Evolutionary conservation across 1,140 invertebrate species (phyloP).

Genomic region (Drosophila biarmipes): DNA sequence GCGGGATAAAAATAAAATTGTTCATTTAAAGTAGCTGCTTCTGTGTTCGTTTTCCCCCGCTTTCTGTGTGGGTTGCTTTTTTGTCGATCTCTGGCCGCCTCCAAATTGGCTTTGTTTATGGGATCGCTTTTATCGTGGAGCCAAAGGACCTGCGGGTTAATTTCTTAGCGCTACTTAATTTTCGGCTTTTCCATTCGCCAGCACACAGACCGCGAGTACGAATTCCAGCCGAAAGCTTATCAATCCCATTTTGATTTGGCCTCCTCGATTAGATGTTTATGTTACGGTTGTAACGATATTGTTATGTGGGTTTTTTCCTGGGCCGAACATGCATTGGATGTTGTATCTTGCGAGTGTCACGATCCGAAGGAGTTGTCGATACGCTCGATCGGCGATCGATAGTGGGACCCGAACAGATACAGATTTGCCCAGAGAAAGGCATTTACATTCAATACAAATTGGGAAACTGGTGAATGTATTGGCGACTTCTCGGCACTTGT

Average conservation of each 20-base stretch:
- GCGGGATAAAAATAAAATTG: slow-evolving; percentile 84
- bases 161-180: slow-evolving; percentile 77
- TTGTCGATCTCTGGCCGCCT: slow-evolving; percentile 45
- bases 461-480: slow-evolving; percentile 23
- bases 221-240: slow-evolving; percentile 21
- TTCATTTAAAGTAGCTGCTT: slow-evolving; percentile 84
- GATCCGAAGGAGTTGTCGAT: slow-evolving; percentile 38
- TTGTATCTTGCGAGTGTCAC: slow-evolving; percentile 41
- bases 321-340: slow-evolving; percentile 22
- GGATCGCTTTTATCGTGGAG: slow-evolving; percentile 66
- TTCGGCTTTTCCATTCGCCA: slow-evolving; percentile 14
- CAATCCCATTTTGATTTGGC: slow-evolving; percentile 45
- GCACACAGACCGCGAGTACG: background rate
- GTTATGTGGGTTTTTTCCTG: slow-evolving; percentile 18
- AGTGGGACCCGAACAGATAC: slow-evolving; percentile 12
- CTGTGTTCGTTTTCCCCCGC: slow-evolving; percentile 48
- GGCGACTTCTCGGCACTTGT: slow-evolving; percentile 8
- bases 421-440: slow-evolving; percentile 26
- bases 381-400: slow-evolving; percentile 42
- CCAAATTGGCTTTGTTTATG: slow-evolving; percentile 82
- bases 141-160: slow-evolving; percentile 77
- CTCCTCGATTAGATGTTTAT: slow-evolving; percentile 44
- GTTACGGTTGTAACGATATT: slow-evolving; percentile 33
- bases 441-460: slow-evolving; percentile 48
- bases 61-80: slow-evolving; percentile 9